Percentiles rank a stretch among this genome's conserved stretches.
Evolutionary conservation across 92 coral and sea anemone species (phyloP).

Genomic region (Parazoanthus atlanticus): DNA sequence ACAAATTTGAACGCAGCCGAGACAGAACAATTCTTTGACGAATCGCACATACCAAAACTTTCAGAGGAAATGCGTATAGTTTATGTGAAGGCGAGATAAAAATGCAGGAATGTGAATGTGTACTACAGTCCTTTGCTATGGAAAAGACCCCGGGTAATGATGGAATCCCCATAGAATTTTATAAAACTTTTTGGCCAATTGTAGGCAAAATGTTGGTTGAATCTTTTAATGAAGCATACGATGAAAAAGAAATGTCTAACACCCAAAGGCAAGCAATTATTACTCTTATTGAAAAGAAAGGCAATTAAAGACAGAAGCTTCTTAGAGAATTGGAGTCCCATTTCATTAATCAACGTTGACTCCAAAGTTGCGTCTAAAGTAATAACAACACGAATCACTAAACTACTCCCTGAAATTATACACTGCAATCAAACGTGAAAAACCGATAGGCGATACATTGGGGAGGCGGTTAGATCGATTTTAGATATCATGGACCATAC

Average conservation of each 20-base stretch:
- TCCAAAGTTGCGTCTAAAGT: no score
- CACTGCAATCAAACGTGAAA: no score
- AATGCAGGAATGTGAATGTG: slow-evolving; percentile 5
- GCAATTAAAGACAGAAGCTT: slow-evolving; percentile 2
- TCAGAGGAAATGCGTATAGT: background rate
- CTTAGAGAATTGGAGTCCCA: slow-evolving; percentile 32
- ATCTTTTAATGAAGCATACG: background rate
- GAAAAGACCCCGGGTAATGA: background rate
- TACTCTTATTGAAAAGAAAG: background rate
- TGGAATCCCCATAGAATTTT: slow-evolving; percentile 23
- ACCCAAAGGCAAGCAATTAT: slow-evolving; percentile 9
- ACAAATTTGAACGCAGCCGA: background rate
- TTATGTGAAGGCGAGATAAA: background rate
- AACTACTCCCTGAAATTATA: no score
- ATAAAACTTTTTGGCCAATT: slow-evolving; percentile 28
- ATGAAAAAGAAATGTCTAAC: slow-evolving; percentile 23
- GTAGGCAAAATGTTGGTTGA: slow-evolving; percentile 4
- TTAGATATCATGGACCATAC: no score
- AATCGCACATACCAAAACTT: background rate
- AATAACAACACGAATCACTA: no score
- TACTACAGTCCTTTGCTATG: background rate
- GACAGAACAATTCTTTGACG: background rate
- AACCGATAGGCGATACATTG: no score
- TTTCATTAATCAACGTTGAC: slow-evolving; percentile 15
- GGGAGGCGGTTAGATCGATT: no score